Percentiles rank a stretch among this genome's conserved stretches.
Conservation (phyloP, 2,797 vertebrate genomes). For the Apodemus agrarius region DNA sequence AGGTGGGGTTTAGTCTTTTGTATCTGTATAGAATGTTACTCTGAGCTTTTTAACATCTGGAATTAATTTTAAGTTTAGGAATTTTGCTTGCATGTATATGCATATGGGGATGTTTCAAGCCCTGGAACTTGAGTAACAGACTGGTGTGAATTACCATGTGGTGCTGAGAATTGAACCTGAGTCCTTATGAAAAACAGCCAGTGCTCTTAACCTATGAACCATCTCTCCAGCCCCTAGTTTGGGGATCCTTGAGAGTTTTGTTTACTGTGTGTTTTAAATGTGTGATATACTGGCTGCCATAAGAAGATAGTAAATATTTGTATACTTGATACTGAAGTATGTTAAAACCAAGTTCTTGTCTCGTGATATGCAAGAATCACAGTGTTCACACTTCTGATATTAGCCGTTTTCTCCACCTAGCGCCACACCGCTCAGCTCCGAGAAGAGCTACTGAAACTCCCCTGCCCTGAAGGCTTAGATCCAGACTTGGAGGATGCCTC, state of each 20-base stretch:
- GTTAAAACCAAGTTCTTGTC: neutral
- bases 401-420: slow-evolving; percentile 82
- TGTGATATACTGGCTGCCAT: neutral
- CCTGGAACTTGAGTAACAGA: neutral
- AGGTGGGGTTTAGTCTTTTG: neutral
- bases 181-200: neutral
- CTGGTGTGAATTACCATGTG: neutral
- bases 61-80: neutral
- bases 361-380: neutral
- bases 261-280: neutral
- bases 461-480: slow-evolving; percentile 96
- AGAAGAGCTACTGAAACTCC: slow-evolving; percentile 97
- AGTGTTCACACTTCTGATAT: neutral
- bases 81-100: neutral
- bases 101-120: neutral
- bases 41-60: neutral
- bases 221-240: neutral
- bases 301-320: neutral
- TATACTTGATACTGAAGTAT: neutral
- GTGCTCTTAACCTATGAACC: neutral
- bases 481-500: slow-evolving; percentile 92
- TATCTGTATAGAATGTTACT: neutral
- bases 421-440: slow-evolving; percentile 97
- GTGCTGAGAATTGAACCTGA: neutral
- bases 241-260: slow-evolving; percentile 10